Evolutionary conservation across 2,113 vertebrate genomes (phyloP).

Genomic region (Ammodytes dubius): DNA sequence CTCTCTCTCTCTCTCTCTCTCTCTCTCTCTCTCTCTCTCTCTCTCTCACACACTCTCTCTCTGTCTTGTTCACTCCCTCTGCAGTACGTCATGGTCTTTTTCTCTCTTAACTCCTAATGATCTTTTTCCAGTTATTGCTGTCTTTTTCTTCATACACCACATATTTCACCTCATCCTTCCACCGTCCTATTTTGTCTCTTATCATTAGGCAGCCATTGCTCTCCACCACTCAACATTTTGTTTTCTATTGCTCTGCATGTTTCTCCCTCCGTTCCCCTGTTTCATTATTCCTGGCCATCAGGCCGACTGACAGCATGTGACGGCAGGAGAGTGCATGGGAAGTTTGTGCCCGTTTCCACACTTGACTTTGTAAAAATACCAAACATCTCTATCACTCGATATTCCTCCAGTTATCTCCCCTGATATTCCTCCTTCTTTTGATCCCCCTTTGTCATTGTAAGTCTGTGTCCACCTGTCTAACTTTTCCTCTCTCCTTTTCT

Average conservation of each 20-base stretch:
- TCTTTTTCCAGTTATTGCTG: neutral
- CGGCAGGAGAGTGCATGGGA: neutral
- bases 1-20: too few species aligned
- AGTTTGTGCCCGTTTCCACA: conserved; percentile 20
- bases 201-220: neutral
- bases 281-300: conserved; percentile 36
- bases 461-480: neutral
- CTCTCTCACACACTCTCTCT: too few species aligned
- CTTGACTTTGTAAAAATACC: conserved; percentile 57
- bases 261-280: neutral
- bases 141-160: neutral
- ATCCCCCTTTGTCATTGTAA: neutral
- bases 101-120: too few species aligned
- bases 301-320: conserved; percentile 21
- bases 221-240: neutral
- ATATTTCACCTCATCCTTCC: neutral
- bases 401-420: neutral
- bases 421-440: neutral
- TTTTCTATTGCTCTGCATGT: neutral
- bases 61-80: too few species aligned
- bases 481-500: neutral
- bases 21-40: too few species aligned
- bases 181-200: neutral
- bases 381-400: conserved; percentile 14
- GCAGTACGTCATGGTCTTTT: neutral